phyloP scores from a whole-genome alignment of 2,797 vertebrate genomes.

The Halcyon chelicuti region DNA sequence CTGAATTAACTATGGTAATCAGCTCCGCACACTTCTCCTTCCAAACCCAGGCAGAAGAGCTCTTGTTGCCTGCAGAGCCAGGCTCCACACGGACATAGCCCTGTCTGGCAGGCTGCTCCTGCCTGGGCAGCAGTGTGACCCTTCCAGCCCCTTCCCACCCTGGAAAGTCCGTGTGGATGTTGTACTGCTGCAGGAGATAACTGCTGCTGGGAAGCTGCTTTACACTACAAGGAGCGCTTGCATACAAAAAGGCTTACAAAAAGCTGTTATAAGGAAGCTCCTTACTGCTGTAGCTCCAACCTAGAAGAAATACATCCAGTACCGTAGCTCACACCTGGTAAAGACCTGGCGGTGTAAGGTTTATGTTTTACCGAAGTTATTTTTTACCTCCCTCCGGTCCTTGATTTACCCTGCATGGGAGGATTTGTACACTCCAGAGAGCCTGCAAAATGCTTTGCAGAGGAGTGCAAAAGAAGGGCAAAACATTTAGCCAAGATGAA shows the following conservation, averaged over 20 bases:
- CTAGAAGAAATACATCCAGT: neutral
- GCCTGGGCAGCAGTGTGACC: accelerated
- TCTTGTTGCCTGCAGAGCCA: neutral
- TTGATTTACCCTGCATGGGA: constrained; percentile 16
- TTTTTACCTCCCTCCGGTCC: constrained; percentile 29
- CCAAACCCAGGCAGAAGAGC: neutral
- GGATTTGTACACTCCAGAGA: neutral
- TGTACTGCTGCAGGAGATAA: neutral
- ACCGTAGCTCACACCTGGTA: neutral
- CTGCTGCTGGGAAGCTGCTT: neutral
- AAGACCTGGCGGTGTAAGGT: neutral
- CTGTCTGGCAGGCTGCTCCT: neutral
- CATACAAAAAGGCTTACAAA: constrained; percentile 14
- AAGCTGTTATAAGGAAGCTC: neutral
- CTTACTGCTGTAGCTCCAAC: neutral
- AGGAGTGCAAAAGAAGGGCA: neutral
- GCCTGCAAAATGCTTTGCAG: neutral
- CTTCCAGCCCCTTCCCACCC: neutral
- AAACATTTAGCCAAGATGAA: neutral
- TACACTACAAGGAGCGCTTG: neutral
- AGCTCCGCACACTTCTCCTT: neutral
- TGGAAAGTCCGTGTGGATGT: neutral
- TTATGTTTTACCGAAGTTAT: constrained; percentile 43
- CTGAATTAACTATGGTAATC: constrained; percentile 3
- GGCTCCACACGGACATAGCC: accelerated